Conservation (phyloP, 2,113 vertebrate genomes). For the Ptilonorhynchus violaceus region DNA sequence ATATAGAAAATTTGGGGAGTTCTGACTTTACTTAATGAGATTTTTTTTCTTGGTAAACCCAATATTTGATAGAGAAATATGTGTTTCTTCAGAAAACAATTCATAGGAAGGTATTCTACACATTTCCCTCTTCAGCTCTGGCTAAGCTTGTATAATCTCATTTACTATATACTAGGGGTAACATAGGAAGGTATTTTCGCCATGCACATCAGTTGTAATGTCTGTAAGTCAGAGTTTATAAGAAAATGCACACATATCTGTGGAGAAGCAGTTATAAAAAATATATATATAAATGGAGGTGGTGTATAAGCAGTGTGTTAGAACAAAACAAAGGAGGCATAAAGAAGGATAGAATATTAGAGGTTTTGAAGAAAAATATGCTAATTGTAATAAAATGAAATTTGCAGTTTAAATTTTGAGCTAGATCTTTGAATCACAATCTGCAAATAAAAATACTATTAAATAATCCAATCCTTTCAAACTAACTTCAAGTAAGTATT, state of each 20-base stretch:
- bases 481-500: background rate
- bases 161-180: background rate
- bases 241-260: background rate
- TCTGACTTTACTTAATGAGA: background rate
- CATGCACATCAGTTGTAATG: background rate
- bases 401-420: background rate
- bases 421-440: background rate
- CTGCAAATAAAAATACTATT: background rate
- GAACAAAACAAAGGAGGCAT: background rate
- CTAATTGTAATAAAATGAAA: background rate
- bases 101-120: background rate
- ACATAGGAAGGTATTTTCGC: background rate
- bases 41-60: background rate
- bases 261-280: background rate
- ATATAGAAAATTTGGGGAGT: background rate
- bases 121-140: too few relatives aligned
- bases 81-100: background rate
- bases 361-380: background rate
- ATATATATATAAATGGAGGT: background rate
- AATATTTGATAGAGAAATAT: background rate
- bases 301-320: background rate
- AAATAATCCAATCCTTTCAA: background rate
- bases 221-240: background rate
- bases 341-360: background rate
- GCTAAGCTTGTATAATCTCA: background rate